Base-by-base conservation (phyloP, 1,140 invertebrate species). In the Drosophila athabasca region DNA sequence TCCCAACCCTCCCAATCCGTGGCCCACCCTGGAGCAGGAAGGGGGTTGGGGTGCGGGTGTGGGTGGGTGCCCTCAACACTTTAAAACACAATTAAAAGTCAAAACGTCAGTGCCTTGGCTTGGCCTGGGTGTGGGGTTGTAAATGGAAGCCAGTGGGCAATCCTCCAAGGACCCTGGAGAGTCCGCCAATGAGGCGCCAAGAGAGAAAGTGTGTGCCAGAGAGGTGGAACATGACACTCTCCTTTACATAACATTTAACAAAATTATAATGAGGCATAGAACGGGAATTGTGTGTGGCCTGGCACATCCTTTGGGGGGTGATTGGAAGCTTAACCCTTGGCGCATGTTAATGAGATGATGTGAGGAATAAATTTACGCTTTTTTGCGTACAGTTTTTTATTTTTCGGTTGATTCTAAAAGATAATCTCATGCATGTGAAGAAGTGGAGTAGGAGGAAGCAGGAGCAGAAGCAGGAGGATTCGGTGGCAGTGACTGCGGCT, bases 81-180 rank as follows among this genome's bases (percentile, higher is more conserved):
- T 87, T 87, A 88, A 87, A 87, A 79, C 68, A 88, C 83, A 87
- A 87, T 87, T 87, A 87, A 83, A 87, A 87, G 83, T 88, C 82
- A 79, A 88, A 82, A 72, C 82, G 82, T 82, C 71, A 82, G 50
- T 13, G 35, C 11, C 35, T 39, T 39, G 35, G 4, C 4, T 39
- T 39, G 35, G 35, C 35, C 57, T 64, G 66, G 62, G 52, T 31
- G 8, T 39, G 11, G 31, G 11, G 11, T 13, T 69, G 83, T 76
- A 88, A 87, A 88, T 72, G 82, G 74, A 85, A 65, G 77, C 81
- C 78, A 81, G 31, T 80, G 77, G 78, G 78, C 78, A 82, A 88
- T 71, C 71, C 83, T 64, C 83, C 39, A 64, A 60, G 83, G 83
- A 83, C 83, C 74, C 66, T 41, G 62, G 67, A 82, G 68, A 51